Percentiles rank a stretch among this genome's conserved stretches.
phyloP scores from a whole-genome alignment of 2,797 vertebrate species.

The Acanthurus tractus region DNA sequence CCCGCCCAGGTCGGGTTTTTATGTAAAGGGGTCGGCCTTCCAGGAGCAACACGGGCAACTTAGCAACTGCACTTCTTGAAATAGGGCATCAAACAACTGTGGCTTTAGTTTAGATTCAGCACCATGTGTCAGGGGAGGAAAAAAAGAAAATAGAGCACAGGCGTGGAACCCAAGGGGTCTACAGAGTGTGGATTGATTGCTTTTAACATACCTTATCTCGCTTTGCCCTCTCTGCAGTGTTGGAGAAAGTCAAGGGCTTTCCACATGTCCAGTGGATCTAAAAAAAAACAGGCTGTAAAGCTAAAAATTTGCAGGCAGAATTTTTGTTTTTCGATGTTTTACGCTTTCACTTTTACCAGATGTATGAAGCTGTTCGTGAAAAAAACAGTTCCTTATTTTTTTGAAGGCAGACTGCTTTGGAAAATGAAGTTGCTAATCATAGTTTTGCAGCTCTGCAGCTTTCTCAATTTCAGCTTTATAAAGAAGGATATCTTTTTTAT shows the following conservation, averaged over 20 bases:
- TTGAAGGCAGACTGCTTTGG: background rate
- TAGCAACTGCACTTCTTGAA: constrained; percentile 3
- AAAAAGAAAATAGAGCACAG: constrained; percentile 48
- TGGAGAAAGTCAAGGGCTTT: constrained; percentile 43
- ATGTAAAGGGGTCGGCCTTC: background rate
- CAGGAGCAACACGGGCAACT: background rate
- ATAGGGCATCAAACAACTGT: constrained; percentile 33
- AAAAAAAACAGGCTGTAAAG: background rate
- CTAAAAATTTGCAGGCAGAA: constrained; percentile 8
- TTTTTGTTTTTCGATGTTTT: constrained; percentile 29
- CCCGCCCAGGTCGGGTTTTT: background rate
- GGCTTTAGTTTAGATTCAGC: constrained; percentile 54
- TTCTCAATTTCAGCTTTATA: background rate
- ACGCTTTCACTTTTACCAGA: background rate
- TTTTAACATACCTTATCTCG: constrained; percentile 54
- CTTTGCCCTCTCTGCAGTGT: constrained; percentile 18
- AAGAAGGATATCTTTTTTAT: background rate
- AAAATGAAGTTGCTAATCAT: background rate
- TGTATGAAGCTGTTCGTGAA: background rate
- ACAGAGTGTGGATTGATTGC: constrained; percentile 53
- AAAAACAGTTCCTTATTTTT: background rate
- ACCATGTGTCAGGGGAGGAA: constrained; percentile 14
- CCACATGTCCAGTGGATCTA: constrained; percentile 9
- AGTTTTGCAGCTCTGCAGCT: background rate
- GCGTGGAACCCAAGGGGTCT: constrained; percentile 37